phyloP scores from a whole-genome alignment of 2,797 vertebrate species.

The Chaetophractus vellerosus region DNA sequence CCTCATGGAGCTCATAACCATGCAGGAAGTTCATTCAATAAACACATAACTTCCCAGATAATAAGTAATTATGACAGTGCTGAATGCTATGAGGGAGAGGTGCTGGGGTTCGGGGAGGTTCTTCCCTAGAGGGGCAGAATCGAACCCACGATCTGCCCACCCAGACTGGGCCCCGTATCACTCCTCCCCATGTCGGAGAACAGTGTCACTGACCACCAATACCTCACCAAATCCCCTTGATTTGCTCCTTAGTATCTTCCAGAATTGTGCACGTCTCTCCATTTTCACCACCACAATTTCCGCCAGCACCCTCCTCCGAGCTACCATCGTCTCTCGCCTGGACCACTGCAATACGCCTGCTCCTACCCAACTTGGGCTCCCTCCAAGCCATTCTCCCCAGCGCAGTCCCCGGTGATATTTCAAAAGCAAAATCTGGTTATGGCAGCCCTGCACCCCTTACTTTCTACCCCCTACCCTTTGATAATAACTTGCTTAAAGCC shows the following conservation, averaged over 20 bases:
- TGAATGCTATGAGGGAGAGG: not conserved
- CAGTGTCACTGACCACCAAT: fast-evolving
- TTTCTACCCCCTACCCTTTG: not conserved
- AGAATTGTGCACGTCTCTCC: not conserved
- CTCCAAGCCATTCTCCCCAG: no score
- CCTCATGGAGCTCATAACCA: conserved; percentile 52
- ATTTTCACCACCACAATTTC: not conserved
- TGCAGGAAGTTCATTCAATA: conserved; percentile 60
- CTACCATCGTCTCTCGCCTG: not conserved
- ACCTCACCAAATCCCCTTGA: not conserved
- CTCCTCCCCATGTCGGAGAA: not conserved
- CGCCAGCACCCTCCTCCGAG: not conserved
- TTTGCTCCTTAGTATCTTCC: not conserved
- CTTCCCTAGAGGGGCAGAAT: not conserved
- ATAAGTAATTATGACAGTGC: not conserved
- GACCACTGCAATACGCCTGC: fast-evolving
- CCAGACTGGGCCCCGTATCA: not conserved
- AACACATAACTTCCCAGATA: conserved; percentile 31
- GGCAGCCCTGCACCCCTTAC: not conserved
- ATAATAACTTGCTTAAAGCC: not conserved
- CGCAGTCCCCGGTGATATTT: not conserved
- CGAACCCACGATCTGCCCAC: not conserved
- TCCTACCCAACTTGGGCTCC: not conserved
- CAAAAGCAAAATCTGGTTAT: not conserved
- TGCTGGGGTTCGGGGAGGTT: not conserved